Conservation (phyloP, 2,888 invertebrate genomes). For the Stictocephala bisonia region DNA sequence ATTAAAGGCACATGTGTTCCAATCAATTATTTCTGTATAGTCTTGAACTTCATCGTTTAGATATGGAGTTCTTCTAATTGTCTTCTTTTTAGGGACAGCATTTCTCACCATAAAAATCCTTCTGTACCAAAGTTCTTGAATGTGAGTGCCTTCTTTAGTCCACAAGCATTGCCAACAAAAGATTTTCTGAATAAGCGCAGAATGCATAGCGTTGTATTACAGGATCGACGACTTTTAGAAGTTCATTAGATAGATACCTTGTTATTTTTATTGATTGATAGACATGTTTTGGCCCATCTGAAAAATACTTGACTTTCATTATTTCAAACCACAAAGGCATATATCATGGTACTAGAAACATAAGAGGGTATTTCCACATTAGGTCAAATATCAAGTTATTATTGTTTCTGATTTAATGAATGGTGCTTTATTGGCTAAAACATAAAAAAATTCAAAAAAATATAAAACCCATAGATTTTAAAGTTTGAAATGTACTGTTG, state of each 20-base stretch:
- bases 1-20: conserved; percentile 6
- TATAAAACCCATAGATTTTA: no score
- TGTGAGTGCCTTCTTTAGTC: conserved; percentile 24
- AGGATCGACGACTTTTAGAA: conserved; percentile 54
- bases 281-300: conserved; percentile 50
- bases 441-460: no score
- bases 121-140: conserved; percentile 1
- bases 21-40: conserved; percentile 39
- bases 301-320: conserved; percentile 45
- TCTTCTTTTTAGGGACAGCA: conserved; percentile 12
- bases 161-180: conserved; percentile 40
- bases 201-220: conserved; percentile 53
- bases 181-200: conserved; percentile 52
- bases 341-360: no score
- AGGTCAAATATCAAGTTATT: no score
- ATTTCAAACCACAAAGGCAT: conserved; percentile 54
- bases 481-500: no score
- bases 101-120: conserved; percentile 2
- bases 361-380: no score
- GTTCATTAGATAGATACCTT: conserved; percentile 39
- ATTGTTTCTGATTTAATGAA: no score
- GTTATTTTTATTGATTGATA: conserved; percentile 46
- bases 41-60: background rate
- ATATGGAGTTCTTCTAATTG: conserved; percentile 11
- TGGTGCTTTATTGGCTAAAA: no score